Base-by-base conservation (phyloP, 92 coral and sea anemone species). In the Parazoanthus atlanticus region DNA sequence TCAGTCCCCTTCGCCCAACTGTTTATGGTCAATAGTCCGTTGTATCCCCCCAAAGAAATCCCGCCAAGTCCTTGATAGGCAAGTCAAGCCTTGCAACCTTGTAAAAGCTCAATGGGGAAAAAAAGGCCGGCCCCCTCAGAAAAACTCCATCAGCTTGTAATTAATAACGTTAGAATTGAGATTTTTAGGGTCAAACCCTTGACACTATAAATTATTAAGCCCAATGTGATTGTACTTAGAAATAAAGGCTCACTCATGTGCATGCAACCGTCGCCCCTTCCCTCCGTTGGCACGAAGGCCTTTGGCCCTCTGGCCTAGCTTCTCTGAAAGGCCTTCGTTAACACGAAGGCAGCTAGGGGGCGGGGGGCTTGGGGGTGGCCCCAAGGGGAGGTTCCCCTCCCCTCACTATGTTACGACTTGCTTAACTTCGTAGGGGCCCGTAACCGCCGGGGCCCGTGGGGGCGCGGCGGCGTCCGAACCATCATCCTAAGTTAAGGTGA, bases 111-210 rank as follows among this genome's bases (percentile, higher is more conserved):
- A 86, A 91, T 86, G 89, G 92, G 90, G 83, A 88, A 86, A 52
- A 86, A 90, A 91, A 88, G 84, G 79, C 88, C 94, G 56, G 88
- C 92, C 84, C 93, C 92, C 80, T 83, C 90, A 70, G 84, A 67
- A 56, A 88, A 79, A 69, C 90, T 85, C 88, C 93, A 88, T 81
- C 89, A 91, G 82, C 93, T 88, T 93, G 91, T 90, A 90, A 93
- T 91, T 85, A 93, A 93, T 86, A 93, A 93, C 86, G 90, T 82
- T 90, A 93, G 85, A 90, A 93, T 80, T 47, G 95, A 93, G 86
- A 91, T 69, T 89, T 91, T 93, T 91, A 93, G 90, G 86, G 93
- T 83, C 91, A 91, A 92, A 89, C 89, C 89, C 89, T 91, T 89
- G 74, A 93, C 90, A 88, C 96, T 91, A 69, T 86, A 86, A 88